Conservation (phyloP, 37 sponge, comb jelly and placozoan species). For the Eunapius fragilis region DNA sequence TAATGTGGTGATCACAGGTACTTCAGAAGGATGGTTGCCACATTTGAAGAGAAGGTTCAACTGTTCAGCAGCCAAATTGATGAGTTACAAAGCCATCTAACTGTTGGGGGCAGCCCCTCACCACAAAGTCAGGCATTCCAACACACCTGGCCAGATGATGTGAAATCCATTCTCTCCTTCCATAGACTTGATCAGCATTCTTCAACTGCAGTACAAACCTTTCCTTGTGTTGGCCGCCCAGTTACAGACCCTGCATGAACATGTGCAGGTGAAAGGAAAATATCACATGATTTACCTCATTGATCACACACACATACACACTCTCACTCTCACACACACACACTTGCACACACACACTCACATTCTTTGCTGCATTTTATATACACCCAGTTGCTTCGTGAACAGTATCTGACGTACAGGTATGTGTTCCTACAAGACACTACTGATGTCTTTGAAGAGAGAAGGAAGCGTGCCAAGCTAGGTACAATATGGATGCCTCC, state of each 20-base stretch:
- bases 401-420: conserved; percentile 66
- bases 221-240: conserved; percentile 71
- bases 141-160: too few relatives aligned
- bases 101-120: background rate
- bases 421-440: conserved; percentile 58
- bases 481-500: too few relatives aligned
- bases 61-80: conserved; percentile 57
- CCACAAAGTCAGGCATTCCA: too few relatives aligned
- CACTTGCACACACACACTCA: too few relatives aligned
- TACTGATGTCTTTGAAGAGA: conserved; percentile 75
- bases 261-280: conserved; percentile 44
- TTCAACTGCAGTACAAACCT: conserved; percentile 71
- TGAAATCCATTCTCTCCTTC: too few relatives aligned
- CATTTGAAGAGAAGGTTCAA: conserved; percentile 63
- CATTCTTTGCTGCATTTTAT: too few relatives aligned
- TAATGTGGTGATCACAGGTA: conserved; percentile 30
- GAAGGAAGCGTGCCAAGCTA: conserved; percentile 17
- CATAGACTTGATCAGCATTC: conserved; percentile 58
- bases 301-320: background rate
- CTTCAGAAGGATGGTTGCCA: conserved; percentile 44
- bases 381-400: conserved; percentile 32
- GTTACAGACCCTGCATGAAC: conserved; percentile 71
- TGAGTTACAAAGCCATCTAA: conserved; percentile 73
- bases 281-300: background rate
- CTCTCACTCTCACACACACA: too few relatives aligned